These are phyloP conservation scores for Mythimna pallens DNA, from an alignment of 2,888 invertebrate species.

Conservation along the genomic window DNA sequence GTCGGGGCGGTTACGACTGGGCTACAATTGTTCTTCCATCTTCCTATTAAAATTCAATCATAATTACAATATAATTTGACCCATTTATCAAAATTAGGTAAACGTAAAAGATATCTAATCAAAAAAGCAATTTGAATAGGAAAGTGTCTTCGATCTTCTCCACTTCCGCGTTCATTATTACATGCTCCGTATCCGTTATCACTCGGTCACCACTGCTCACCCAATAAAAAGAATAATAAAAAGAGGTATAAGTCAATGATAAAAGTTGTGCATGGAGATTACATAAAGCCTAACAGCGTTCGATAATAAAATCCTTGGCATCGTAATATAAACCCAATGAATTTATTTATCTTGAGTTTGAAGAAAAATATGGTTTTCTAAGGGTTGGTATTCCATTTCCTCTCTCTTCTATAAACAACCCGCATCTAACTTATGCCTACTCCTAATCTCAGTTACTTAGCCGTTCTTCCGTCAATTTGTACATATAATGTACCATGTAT, in stretches of 20 bases:
- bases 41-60: neutral
- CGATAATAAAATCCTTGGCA: no score
- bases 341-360: no score
- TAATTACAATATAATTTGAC: conserved; percentile 11
- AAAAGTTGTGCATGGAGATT: no score
- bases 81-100: conserved; percentile 18
- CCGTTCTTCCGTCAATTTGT: conserved; percentile 60
- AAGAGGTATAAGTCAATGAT: no score
- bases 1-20: neutral
- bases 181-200: conserved; percentile 11
- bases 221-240: no score
- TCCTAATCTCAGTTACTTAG: conserved; percentile 66
- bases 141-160: conserved; percentile 32
- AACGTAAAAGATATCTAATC: conserved; percentile 23
- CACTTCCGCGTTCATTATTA: conserved; percentile 25
- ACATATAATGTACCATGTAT: conserved; percentile 58
- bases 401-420: conserved; percentile 26
- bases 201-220: no score
- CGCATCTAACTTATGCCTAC: conserved; percentile 57
- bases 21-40: neutral
- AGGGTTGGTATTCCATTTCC: conserved; percentile 1
- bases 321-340: no score
- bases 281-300: no score
- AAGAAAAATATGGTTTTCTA: no score
- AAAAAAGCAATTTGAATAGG: conserved; percentile 41